Percentiles rank a stretch among this genome's conserved stretches.
These are phyloP conservation scores for Catharus ustulatus DNA, from an alignment of 2,797 vertebrate species.

Conservation along the genomic window DNA sequence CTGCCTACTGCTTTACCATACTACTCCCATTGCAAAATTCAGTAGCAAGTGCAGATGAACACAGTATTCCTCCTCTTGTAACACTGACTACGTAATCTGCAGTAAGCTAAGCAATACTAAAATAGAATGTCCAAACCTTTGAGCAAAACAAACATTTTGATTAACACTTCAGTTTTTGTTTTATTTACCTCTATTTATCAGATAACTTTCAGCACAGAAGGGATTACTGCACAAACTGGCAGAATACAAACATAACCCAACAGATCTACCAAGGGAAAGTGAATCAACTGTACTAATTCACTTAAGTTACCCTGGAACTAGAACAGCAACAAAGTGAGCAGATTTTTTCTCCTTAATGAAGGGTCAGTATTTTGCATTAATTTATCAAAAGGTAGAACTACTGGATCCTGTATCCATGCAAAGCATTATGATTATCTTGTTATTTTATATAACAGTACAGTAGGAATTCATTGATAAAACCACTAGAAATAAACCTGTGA, in stretches of 20 bases:
- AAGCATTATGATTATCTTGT: background rate
- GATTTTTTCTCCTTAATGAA: background rate
- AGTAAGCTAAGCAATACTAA: background rate
- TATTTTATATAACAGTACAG: background rate
- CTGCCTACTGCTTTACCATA: background rate
- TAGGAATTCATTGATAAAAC: background rate
- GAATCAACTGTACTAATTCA: background rate
- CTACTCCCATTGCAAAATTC: background rate
- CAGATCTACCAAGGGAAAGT: background rate
- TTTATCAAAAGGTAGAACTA: background rate
- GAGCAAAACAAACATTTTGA: background rate
- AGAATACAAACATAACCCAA: background rate
- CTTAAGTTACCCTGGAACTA: background rate
- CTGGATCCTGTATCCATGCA: background rate
- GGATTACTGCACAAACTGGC: background rate
- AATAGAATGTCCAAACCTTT: background rate
- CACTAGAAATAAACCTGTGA: background rate
- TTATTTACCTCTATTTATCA: background rate
- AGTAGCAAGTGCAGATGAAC: background rate
- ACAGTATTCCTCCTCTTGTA: background rate
- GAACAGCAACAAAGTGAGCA: background rate
- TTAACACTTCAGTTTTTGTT: background rate
- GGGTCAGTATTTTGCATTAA: background rate
- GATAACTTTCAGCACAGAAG: background rate
- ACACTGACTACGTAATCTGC: background rate